Base-by-base conservation (phyloP, 2,797 vertebrate species). In the Lagocephalus sceleratus region DNA sequence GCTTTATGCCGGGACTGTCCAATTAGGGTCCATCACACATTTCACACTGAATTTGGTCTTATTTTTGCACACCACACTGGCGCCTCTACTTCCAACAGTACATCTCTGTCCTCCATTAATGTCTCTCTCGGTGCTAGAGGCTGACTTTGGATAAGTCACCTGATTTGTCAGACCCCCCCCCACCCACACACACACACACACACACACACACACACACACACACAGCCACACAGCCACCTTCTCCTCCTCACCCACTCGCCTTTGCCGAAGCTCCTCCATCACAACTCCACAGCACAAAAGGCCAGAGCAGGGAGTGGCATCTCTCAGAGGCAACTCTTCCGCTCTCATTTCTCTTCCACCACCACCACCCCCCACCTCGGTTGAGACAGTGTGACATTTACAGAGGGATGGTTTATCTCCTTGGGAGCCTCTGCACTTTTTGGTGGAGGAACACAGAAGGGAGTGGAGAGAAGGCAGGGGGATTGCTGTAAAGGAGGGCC, bases 351-450 rank as follows among this genome's bases (percentile, higher is more conserved):
- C 44, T 23, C 22, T 45, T 66, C 53, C 57, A 46, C 39, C 10
- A 12, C 38, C 38, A n/a, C 11, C 40, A 7, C n/a, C 16, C 69
- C 53, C n/a, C 25, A 49, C 54, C 56, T 68, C 66, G 63, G 69
- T 72, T 65, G 75, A 84, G 85, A 83, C 70, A 83, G 84, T 77
- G 67, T 90, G 81, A 87, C 83, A 88, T 90, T 88, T 85, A 78
- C 72, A 74, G 73, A 77, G 71, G 72, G 76, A 83, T 75, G 54
- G 52, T 21, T 21, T 5, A 52, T 81, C 60, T 80, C 77, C 32
- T 57, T 63, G 65, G 81, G 75, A 82, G 68, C 59, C 22, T 7
- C 35, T 57, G 58, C 54, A 75, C 57, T 72, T 79, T 63, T 75
- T 74, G 60, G 62, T 22, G 45, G 66, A 65, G 71, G 67, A 82